These are phyloP conservation scores for Triplophysa yarkandensis DNA, from an alignment of 2,797 vertebrate genomes.

Conservation along the genomic window DNA sequence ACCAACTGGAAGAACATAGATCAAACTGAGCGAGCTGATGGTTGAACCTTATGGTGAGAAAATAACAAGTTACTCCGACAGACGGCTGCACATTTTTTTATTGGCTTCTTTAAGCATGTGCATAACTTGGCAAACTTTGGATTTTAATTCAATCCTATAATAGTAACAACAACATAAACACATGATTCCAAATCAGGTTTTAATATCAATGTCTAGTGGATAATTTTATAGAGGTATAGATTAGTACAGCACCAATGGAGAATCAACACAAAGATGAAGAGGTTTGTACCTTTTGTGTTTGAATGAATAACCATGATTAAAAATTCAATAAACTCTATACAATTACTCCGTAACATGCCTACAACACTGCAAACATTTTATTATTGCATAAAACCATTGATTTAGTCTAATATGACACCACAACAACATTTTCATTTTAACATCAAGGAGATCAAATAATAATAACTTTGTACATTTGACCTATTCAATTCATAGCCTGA, in stretches of 20 bases:
- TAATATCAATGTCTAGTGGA: slow-evolving; percentile 38
- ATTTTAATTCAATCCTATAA: background rate
- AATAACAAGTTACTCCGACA: too few relatives aligned
- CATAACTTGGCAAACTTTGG: too few relatives aligned
- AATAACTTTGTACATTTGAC: background rate
- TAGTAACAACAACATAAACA: background rate
- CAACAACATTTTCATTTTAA: background rate
- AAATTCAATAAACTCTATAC: background rate
- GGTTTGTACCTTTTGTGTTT: too few relatives aligned
- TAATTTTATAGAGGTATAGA: background rate
- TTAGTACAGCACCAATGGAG: background rate
- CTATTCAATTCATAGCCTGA: background rate
- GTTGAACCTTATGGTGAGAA: too few relatives aligned
- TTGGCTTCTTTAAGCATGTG: too few relatives aligned
- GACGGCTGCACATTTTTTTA: too few relatives aligned
- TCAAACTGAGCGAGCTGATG: too few relatives aligned
- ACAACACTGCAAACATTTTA: slow-evolving; percentile 2
- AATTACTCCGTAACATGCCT: background rate
- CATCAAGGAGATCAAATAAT: background rate
- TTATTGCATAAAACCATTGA: background rate
- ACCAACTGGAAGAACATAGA: too few relatives aligned
- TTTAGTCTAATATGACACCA: background rate
- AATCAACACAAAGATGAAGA: background rate
- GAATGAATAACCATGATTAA: background rate
- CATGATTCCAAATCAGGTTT: slow-evolving; percentile 9